A percentile compares a stretch with the other conserved stretches of the same genome.
Conservation (phyloP, 2,113 vertebrate genomes). For the Oncorhynchus keta region DNA sequence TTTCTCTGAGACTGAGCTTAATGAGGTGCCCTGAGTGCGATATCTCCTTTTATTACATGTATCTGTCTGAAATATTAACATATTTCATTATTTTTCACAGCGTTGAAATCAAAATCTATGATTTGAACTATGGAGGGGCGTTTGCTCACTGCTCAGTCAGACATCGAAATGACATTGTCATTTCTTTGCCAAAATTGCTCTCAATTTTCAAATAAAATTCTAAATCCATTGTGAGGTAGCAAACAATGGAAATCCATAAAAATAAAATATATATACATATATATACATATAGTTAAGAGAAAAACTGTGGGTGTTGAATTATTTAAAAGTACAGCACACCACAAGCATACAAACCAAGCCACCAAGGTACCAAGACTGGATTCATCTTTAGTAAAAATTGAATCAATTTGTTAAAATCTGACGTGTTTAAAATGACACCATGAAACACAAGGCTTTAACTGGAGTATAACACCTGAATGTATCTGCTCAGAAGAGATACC, state of each 20-base stretch:
- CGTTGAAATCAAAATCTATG: slow-evolving; percentile 35
- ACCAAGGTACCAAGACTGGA: slow-evolving; percentile 13
- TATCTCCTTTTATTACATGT: slow-evolving; percentile 23
- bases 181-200: slow-evolving; percentile 22
- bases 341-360: slow-evolving; percentile 24
- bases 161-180: slow-evolving; percentile 34
- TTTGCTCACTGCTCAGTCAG: slow-evolving; percentile 22
- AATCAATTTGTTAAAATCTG: slow-evolving; percentile 37
- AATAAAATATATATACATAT: not conserved
- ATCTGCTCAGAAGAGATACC: not conserved
- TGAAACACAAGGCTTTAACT: not conserved
- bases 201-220: slow-evolving; percentile 35
- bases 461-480: not conserved
- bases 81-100: slow-evolving; percentile 27
- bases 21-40: not conserved
- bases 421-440: slow-evolving; percentile 19
- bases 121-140: slow-evolving; percentile 7
- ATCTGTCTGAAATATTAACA: slow-evolving; percentile 30
- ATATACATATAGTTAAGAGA: not conserved
- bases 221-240: slow-evolving; percentile 30
- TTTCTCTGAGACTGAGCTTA: not conserved
- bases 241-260: slow-evolving; percentile 15
- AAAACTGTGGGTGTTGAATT: slow-evolving; percentile 17
- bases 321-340: slow-evolving; percentile 28
- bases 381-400: slow-evolving; percentile 41